Conservation (phyloP, 2,888 invertebrate species). For the Exocentrus adspersus region DNA sequence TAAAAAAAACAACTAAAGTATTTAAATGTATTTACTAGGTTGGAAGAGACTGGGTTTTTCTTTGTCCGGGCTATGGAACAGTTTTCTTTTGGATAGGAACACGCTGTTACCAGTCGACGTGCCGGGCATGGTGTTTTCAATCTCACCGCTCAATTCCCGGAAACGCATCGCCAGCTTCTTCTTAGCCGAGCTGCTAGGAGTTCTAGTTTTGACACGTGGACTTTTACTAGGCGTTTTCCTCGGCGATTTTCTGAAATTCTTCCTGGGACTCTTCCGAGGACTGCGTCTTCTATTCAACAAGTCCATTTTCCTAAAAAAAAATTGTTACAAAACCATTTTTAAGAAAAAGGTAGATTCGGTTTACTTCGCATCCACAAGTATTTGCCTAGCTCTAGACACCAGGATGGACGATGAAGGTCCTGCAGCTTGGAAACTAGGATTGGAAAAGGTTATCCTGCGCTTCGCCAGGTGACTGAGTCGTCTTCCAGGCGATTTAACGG, state of each 20-base stretch:
- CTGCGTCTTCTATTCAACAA: conserved; percentile 58
- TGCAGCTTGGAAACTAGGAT: conserved; percentile 70
- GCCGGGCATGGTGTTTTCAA: conserved; percentile 44
- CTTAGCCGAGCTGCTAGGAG: conserved; percentile 72
- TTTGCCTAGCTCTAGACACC: conserved; percentile 65
- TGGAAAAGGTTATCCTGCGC: conserved; percentile 80
- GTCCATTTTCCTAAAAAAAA: conserved; percentile 59
- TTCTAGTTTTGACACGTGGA: conserved; percentile 65
- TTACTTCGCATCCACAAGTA: conserved; percentile 75
- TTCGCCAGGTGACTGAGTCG: conserved; percentile 81
- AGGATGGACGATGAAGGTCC: conserved; percentile 60
- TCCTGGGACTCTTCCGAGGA: conserved; percentile 55
- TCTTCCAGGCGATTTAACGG: conserved; percentile 76
- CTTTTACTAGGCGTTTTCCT: conserved; percentile 67
- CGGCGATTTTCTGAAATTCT: conserved; percentile 56
- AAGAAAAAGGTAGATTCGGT: conserved; percentile 30
- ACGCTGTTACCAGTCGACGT: conserved; percentile 40
- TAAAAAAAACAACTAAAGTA: background rate
- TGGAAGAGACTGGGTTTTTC: conserved; percentile 42
- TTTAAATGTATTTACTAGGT: conserved; percentile 43
- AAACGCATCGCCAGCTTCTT: conserved; percentile 65
- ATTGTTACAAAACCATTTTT: background rate
- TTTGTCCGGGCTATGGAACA: conserved; percentile 76
- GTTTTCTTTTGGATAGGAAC: conserved; percentile 70
- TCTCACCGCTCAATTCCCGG: conserved; percentile 50